A percentile compares a stretch with the other conserved stretches of the same genome.
phyloP scores from a whole-genome alignment of 2,888 invertebrate species.

The Beris morrisii region DNA sequence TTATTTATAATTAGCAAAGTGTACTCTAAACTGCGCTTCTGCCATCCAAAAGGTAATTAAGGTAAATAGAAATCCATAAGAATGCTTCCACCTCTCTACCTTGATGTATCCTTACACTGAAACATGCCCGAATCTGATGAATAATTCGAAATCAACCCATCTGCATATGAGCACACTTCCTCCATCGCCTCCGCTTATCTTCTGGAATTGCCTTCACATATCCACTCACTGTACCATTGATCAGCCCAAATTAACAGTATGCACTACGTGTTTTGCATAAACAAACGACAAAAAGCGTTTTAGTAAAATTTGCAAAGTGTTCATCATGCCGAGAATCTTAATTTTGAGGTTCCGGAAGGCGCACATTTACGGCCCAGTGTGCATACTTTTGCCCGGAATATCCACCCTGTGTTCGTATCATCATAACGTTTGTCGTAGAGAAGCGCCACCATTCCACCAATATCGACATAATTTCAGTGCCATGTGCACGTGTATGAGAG shows the following conservation, averaged over 20 bases:
- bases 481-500: conserved; percentile 20
- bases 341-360: conserved; percentile 37
- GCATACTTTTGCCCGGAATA: too few relatives aligned
- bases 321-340: conserved; percentile 38
- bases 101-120: too few relatives aligned
- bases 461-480: conserved; percentile 29
- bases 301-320: conserved; percentile 39
- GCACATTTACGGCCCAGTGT: conserved; percentile 20
- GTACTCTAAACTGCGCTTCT: too few relatives aligned
- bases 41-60: too few relatives aligned
- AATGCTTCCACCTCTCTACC: too few relatives aligned
- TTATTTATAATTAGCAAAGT: too few relatives aligned
- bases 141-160: too few relatives aligned
- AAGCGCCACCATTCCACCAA: neutral
- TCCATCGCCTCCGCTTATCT: too few relatives aligned
- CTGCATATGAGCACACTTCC: too few relatives aligned
- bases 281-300: conserved; percentile 33
- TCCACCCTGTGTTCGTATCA: neutral
- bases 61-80: too few relatives aligned
- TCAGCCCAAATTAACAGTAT: conserved; percentile 31
- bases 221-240: conserved; percentile 12
- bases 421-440: too few relatives aligned
- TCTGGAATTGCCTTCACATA: conserved; percentile 1
- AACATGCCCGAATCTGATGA: too few relatives aligned
- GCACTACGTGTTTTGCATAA: conserved; percentile 30